These are phyloP conservation scores for Drosophila subsilvestris DNA, from an alignment of 2,888 invertebrate genomes.

Conservation along the genomic window DNA sequence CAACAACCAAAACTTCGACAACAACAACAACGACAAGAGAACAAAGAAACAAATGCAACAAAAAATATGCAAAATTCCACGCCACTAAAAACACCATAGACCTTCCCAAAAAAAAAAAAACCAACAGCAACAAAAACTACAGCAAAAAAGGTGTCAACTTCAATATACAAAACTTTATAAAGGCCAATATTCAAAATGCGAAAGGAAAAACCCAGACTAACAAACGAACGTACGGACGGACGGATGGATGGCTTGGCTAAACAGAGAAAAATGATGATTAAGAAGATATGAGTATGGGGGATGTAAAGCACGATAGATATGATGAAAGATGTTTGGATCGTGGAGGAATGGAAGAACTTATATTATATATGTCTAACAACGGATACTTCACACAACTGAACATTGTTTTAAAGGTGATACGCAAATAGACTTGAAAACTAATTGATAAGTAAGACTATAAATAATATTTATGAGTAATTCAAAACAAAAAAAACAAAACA, in stretches of 20 bases:
- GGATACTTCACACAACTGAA: conserved; percentile 75
- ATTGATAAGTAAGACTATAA: conserved; percentile 77
- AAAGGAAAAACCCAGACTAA: conserved; percentile 15
- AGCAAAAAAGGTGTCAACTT: conserved; percentile 53
- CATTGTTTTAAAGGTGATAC: conserved; percentile 80
- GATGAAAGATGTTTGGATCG: conserved; percentile 9
- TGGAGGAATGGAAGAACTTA: conserved; percentile 40
- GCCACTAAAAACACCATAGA: conserved; percentile 34
- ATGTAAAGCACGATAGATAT: conserved; percentile 19
- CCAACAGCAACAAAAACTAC: conserved; percentile 1
- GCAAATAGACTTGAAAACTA: conserved; percentile 79
- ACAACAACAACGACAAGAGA: conserved; percentile 32
- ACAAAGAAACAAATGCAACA: conserved; percentile 46
- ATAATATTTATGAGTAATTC: conserved; percentile 77
- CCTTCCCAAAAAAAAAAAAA: conserved; percentile 7
- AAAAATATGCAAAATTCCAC: conserved; percentile 75
- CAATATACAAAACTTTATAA: conserved; percentile 63
- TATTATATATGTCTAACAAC: conserved; percentile 63
- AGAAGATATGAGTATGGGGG: conserved; percentile 32
- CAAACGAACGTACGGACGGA: conserved; percentile 31
- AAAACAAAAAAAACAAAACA: conserved; percentile 31
- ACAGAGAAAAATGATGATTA: conserved; percentile 17
- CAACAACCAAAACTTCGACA: conserved; percentile 40
- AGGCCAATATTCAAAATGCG: conserved; percentile 55
- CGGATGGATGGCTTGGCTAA: conserved; percentile 47